These are phyloP conservation scores for Otocyon megalotis DNA, from an alignment of 2,113 vertebrate species.

Conservation along the genomic window DNA sequence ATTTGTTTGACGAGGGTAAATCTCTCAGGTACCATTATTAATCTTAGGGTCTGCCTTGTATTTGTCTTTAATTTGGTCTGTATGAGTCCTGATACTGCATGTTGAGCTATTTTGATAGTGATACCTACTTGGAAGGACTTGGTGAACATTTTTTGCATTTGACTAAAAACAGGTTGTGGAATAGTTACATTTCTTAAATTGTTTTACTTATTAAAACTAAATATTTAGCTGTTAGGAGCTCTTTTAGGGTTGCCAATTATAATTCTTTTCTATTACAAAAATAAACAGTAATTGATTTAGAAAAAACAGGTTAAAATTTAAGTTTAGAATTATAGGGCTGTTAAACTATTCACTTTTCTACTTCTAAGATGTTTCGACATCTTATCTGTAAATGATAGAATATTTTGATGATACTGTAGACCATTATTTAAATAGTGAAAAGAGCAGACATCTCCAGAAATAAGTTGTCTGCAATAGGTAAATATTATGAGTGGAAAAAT, in stretches of 20 bases:
- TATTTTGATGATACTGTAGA: neutral
- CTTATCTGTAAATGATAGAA: neutral
- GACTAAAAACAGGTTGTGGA: conserved; percentile 37
- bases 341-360: conserved; percentile 12
- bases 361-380: neutral
- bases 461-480: conserved; percentile 6
- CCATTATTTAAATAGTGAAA: neutral
- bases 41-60: neutral
- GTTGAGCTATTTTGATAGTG: conserved; percentile 22
- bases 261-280: conserved; percentile 54
- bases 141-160: neutral
- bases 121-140: conserved; percentile 44
- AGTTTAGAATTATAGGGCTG: conserved; percentile 6
- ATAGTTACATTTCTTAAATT: conserved; percentile 55
- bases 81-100: neutral
- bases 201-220: conserved; percentile 52
- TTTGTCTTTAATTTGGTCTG: neutral
- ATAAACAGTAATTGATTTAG: neutral
- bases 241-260: conserved; percentile 27
- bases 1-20: neutral
- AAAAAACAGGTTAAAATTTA: neutral
- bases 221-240: conserved; percentile 48
- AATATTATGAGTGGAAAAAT: neutral
- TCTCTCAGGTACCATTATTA: conserved; percentile 3
- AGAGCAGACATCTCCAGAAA: neutral